These are phyloP conservation scores for Sceliomorpha sp. DNA, from an alignment of 2,888 invertebrate genomes.

Conservation along the genomic window DNA sequence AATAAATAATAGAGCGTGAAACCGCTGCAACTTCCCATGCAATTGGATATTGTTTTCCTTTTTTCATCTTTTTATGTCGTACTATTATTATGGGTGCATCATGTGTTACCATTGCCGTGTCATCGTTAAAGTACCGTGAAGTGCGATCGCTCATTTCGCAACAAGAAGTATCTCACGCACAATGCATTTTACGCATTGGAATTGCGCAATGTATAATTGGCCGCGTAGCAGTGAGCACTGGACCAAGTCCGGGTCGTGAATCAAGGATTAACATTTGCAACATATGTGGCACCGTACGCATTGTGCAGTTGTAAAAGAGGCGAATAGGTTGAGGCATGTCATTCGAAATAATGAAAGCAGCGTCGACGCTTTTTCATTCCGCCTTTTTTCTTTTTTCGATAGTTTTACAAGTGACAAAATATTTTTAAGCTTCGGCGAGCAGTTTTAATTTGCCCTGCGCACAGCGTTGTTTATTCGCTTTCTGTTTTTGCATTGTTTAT, in stretches of 20 bases:
- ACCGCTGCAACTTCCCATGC: conserved; percentile 10
- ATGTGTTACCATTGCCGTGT: conserved; percentile 10
- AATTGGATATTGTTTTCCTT: background rate
- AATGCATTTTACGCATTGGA: conserved; percentile 36
- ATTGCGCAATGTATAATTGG: conserved; percentile 47
- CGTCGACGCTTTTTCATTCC: background rate
- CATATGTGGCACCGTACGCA: conserved; percentile 10
- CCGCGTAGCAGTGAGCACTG: conserved; percentile 34
- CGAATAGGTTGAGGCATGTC: background rate
- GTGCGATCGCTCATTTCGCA: conserved; percentile 38
- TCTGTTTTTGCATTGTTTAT: too few species aligned
- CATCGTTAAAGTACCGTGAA: conserved; percentile 26
- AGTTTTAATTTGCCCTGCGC: too few species aligned
- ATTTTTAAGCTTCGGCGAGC: too few species aligned
- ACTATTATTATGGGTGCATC: background rate
- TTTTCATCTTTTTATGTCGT: background rate
- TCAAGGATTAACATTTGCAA: conserved; percentile 48
- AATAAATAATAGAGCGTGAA: background rate
- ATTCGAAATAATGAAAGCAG: background rate
- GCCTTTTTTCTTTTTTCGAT: too few species aligned
- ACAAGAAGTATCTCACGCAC: conserved; percentile 47
- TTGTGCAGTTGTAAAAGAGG: background rate
- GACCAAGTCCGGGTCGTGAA: conserved; percentile 55
- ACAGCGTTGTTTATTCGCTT: too few species aligned
- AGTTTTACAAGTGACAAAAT: too few species aligned